These are phyloP conservation scores for Callosobruchus maculatus DNA, from an alignment of 2,888 invertebrate species.

Conservation along the genomic window DNA sequence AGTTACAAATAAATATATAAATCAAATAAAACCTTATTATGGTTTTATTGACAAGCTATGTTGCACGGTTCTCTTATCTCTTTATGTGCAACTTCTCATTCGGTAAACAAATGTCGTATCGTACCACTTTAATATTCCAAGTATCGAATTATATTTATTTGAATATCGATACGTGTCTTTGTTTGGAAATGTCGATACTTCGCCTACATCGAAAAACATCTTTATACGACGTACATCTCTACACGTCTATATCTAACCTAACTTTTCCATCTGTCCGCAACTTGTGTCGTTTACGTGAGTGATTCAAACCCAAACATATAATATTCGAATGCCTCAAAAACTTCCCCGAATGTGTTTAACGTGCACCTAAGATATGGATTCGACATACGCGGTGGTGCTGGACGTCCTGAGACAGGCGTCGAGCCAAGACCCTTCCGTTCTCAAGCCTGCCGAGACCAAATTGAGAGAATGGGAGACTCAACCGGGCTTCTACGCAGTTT, in stretches of 20 bases:
- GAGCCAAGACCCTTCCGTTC: conserved; percentile 76
- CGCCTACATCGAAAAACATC: neutral
- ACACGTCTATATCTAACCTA: neutral
- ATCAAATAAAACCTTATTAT: too few relatives aligned
- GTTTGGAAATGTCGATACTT: neutral
- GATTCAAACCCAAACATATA: neutral
- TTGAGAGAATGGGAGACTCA: conserved; percentile 86
- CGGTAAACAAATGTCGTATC: too few relatives aligned
- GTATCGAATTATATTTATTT: neutral
- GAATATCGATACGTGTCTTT: neutral
- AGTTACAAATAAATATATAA: too few relatives aligned
- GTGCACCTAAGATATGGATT: conserved; percentile 13
- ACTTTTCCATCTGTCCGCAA: neutral
- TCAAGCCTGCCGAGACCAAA: conserved; percentile 86
- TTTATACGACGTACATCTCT: neutral
- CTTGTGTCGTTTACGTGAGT: neutral
- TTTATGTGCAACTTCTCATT: too few relatives aligned
- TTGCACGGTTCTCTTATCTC: too few relatives aligned
- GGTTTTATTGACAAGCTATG: too few relatives aligned
- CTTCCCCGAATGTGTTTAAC: neutral
- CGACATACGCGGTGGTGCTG: conserved; percentile 58
- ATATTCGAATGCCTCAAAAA: neutral
- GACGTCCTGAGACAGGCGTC: conserved; percentile 79
- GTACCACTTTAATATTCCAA: too few relatives aligned
- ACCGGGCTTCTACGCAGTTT: conserved; percentile 82